Base-by-base conservation (phyloP, 2,888 invertebrate species). In the Ennomos fuscantarius region DNA sequence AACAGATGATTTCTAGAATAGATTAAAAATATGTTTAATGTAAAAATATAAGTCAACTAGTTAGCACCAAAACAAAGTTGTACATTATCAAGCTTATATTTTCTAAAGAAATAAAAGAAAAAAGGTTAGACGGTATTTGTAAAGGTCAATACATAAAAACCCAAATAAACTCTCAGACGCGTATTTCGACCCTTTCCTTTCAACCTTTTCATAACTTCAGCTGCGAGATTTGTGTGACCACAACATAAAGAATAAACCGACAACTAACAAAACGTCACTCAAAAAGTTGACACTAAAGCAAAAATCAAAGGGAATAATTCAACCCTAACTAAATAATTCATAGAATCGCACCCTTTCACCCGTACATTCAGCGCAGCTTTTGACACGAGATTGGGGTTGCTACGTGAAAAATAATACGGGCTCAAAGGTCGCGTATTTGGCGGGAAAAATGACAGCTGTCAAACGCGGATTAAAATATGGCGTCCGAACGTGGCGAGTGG, bases 391-490 rank as follows among this genome's bases (percentile, higher is more conserved):
- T 67, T 52, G 44, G 60, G 67, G 63, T 65, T 59, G 50, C 50
- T 54, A 53, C 67, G 68, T 75, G 74, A 80, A 80, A 84, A 83
- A 84, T 81, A 79, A 81, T 72, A 66, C 68, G 56, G 70, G 76
- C 65, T 68, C 69, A 79, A 73, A 79, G 77, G 76, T 77, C 63
- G 65, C 63, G 62, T 64, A 69, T 75, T 76, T 73, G 78, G 77
- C 77, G 79, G 65, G 74, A 60, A 70, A 82, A 82, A 73, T 84
- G 87, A 85, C 86, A 86, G 79, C 78, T 87, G 86, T 87, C 87
- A 86, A 81, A 81, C 68, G 73, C 39, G 73, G 73, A 81, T 83
- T 83, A 68, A 82, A 79, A 79, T 74, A 82, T 80, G 76, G 79
- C 72, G 69, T 54, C 61, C 54, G 12, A 55, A 55, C 35, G 50